Percentiles rank a stretch among this genome's conserved stretches.
phyloP scores from a whole-genome alignment of 2,888 invertebrate species.

The Caenorhabditis wallacei region DNA sequence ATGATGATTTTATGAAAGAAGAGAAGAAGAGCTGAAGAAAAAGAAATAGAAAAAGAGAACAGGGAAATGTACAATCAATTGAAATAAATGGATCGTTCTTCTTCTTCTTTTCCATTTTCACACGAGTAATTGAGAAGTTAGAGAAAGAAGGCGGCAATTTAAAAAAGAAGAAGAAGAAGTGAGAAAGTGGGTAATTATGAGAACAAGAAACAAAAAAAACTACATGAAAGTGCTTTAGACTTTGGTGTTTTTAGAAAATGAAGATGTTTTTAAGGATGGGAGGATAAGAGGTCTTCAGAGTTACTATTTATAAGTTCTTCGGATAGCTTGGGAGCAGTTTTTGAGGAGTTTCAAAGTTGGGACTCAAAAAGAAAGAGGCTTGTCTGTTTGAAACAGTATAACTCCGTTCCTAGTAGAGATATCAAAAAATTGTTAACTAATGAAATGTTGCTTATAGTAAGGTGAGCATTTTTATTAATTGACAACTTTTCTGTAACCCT shows the following conservation, averaged over 20 bases:
- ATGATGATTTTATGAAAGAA: slow-evolving; percentile 1
- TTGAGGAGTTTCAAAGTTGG: too few species aligned
- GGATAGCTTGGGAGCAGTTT: not conserved
- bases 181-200: slow-evolving; percentile 46
- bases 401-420: too few species aligned
- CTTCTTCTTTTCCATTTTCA: too few species aligned
- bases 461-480: too few species aligned
- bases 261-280: not conserved
- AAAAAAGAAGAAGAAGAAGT: slow-evolving; percentile 17
- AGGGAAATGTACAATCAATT: not conserved
- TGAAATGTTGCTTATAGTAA: too few species aligned
- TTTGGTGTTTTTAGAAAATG: slow-evolving; percentile 25
- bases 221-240: slow-evolving; percentile 34
- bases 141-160: slow-evolving; percentile 26
- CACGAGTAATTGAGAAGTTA: slow-evolving; percentile 30
- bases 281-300: not conserved
- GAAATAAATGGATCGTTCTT: not conserved
- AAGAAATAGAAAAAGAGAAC: not conserved
- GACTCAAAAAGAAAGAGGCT: not conserved
- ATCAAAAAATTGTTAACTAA: too few species aligned
- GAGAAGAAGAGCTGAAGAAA: not conserved
- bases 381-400: not conserved
- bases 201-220: slow-evolving; percentile 1
- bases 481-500: too few species aligned
- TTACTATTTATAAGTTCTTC: not conserved